Evolutionary conservation across 1,140 invertebrate species (phyloP).

Genomic region (Drosophila parvula): DNA sequence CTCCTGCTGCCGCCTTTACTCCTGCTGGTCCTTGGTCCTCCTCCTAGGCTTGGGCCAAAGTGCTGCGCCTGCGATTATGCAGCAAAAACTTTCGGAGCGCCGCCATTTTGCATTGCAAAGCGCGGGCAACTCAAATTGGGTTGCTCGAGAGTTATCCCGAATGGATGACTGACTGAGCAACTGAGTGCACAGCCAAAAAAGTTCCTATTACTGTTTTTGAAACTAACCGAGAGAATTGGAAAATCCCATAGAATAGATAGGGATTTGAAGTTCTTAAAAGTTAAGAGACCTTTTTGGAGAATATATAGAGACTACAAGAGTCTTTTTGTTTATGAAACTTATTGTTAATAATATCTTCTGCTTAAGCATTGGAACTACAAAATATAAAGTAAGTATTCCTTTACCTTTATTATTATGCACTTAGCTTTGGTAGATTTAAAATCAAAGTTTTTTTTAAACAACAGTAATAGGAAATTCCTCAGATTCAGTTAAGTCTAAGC

Average conservation of each 20-base stretch:
- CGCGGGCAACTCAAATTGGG: constrained; percentile 76
- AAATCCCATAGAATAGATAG: background rate
- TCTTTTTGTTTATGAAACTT: too few species aligned
- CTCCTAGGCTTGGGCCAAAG: constrained; percentile 56
- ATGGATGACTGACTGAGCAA: constrained; percentile 39
- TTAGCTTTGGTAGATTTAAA: too few species aligned
- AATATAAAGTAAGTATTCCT: too few species aligned
- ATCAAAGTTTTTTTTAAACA: too few species aligned
- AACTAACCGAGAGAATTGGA: background rate
- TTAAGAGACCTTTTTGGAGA: too few species aligned
- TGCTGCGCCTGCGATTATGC: constrained; percentile 81
- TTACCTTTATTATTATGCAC: too few species aligned
- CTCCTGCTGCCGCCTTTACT: constrained; percentile 5
- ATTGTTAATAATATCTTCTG: too few species aligned
- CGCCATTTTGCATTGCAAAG: constrained; percentile 78
- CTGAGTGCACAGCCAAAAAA: constrained; percentile 18
- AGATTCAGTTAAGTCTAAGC: background rate
- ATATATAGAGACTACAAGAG: too few species aligned
- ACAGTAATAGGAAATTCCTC: too few species aligned
- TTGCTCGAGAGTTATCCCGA: constrained; percentile 58
- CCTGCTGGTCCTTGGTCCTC: background rate
- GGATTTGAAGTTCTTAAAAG: background rate
- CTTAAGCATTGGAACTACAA: too few species aligned
- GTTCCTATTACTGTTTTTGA: background rate
- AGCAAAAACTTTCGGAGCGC: constrained; percentile 71